These are phyloP conservation scores for Hippocampus guttulatus DNA, from an alignment of 2,113 vertebrate species.

Conservation along the genomic window DNA sequence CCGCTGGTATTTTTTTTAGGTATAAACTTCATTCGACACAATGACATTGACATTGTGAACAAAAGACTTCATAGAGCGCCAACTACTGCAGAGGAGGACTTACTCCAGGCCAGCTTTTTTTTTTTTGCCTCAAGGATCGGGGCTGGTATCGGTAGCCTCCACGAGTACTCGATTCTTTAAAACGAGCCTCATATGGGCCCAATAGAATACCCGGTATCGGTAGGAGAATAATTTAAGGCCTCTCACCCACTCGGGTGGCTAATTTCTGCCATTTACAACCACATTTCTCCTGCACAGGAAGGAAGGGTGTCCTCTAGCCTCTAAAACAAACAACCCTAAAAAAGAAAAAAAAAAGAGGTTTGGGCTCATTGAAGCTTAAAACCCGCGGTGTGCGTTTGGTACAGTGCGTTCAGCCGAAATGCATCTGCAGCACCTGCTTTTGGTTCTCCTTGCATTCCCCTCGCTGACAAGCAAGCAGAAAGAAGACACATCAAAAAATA, in stretches of 20 bases:
- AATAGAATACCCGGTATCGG: not conserved
- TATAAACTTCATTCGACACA: no score
- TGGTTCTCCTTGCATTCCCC: not conserved
- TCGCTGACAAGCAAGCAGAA: not conserved
- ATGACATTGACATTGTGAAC: no score
- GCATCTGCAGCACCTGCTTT: not conserved
- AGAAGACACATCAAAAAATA: not conserved
- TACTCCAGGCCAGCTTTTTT: no score
- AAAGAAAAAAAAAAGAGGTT: not conserved
- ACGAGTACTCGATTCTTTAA: no score
- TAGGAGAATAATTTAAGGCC: conserved; percentile 42
- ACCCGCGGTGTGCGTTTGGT: conserved; percentile 32
- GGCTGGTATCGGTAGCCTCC: no score
- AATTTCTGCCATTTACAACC: conserved; percentile 19
- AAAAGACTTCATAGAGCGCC: no score
- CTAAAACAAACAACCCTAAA: no score
- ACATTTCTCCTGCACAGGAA: conserved; percentile 15
- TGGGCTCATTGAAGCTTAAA: not conserved
- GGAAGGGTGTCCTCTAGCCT: not conserved
- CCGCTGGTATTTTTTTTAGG: no score
- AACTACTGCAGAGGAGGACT: no score
- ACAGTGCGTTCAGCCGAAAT: conserved; percentile 21
- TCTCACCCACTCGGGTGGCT: conserved; percentile 28
- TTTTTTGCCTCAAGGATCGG: no score
- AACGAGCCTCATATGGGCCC: no score